Base-by-base conservation (phyloP, 2,888 invertebrate species). In the Pseudococcus jackbeardsleyi region DNA sequence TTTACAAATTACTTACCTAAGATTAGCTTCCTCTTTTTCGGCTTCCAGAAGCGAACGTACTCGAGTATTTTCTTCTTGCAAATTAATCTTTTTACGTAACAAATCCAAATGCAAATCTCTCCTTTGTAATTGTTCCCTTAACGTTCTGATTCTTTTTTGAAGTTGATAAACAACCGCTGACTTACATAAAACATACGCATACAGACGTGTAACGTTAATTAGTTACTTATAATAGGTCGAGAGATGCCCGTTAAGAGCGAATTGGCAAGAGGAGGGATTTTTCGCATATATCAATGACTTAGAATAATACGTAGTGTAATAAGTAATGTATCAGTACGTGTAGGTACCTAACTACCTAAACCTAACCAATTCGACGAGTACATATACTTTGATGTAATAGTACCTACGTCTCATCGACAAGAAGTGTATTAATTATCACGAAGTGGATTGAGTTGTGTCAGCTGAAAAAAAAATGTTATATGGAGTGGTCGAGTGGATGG, bases 41-140 rank as follows among this genome's bases (percentile, higher is more conserved):
- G 91, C 92, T 90, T 93, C 93, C 39, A 95, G 90, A 84, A 94
- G 91, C 88, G 93, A 93, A 90, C 94, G 94, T 50, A 94, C 93
- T 89, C 94, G 93, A 2, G 94, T 93, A 88, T 94, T 94, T 90
- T 96, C 95, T 91, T 97, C 97, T 91, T 97, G 95, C 17, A 97
- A 93, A 89, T 95, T 95, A 87, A 98, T 92, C 92, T 98, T 98
- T 90, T 97, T 95, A 77, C 97, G 93, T 84, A 98, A 92, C 89
- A 98, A 93, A 92, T 98, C 98, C 91, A 98, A 92, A 91, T 98
- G 98, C 68, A 98, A 93, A 91, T 98, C 98, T 90, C 97, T 95
- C 89, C 97, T 94, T 91, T 98, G 97, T 48, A 98, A 93, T 91
- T 98, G 98, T 91, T 98, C 98, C 85, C 97, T 94, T 17, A 98